Conservation (phyloP, 2,888 invertebrate species). For the Lymantria monacha region DNA sequence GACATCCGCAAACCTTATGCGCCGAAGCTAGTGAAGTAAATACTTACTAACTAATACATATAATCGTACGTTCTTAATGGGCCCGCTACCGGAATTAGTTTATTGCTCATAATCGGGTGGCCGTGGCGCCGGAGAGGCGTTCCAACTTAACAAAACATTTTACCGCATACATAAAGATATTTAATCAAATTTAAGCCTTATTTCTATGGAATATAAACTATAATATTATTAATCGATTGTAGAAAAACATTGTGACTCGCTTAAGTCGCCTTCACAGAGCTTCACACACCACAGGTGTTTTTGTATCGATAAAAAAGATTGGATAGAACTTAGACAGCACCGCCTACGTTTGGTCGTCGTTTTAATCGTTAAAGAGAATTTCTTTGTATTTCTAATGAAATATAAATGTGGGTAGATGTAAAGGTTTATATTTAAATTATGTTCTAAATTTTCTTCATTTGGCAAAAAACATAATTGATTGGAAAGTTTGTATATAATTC, state of each 20-base stretch:
- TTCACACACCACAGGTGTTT: conserved; percentile 75
- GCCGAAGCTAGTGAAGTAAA: conserved; percentile 32
- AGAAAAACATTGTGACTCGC: conserved; percentile 23
- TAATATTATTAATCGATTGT: conserved; percentile 13
- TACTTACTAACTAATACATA: conserved; percentile 45
- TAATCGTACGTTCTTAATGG: conserved; percentile 66
- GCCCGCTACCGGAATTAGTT: conserved; percentile 77
- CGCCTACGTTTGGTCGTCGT: conserved; percentile 59
- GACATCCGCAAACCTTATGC: conserved; percentile 31
- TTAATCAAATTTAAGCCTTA: conserved; percentile 33
- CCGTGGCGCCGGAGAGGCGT: conserved; percentile 72
- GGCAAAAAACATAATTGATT: conserved; percentile 10
- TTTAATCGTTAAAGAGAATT: conserved; percentile 49
- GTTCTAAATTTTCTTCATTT: conserved; percentile 14
- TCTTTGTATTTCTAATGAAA: conserved; percentile 28
- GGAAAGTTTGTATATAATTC: conserved; percentile 7
- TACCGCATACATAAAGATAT: conserved; percentile 14
- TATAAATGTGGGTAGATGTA: conserved; percentile 12
- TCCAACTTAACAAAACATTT: conserved; percentile 47
- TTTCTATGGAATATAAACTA: conserved; percentile 11
- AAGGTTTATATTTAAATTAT: conserved; percentile 13
- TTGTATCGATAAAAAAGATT: conserved; percentile 51
- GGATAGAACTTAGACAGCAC: conserved; percentile 47
- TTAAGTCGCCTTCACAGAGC: conserved; percentile 47
- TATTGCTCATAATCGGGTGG: conserved; percentile 73